Percentiles rank a stretch among this genome's conserved stretches.
Evolutionary conservation across 1,140 invertebrate species (phyloP).

Genomic region (Sinonovacula constricta): DNA sequence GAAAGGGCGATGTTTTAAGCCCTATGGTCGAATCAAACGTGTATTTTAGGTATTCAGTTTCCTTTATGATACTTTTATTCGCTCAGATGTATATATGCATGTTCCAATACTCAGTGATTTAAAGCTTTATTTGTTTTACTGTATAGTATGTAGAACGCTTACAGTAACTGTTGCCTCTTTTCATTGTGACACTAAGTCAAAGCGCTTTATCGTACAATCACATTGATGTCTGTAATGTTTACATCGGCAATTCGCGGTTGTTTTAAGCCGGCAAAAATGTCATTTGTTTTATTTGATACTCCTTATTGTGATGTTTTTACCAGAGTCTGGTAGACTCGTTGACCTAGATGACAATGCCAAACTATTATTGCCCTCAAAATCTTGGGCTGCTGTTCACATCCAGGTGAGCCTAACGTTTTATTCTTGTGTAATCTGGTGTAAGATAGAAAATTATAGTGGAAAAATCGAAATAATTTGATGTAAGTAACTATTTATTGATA

Average conservation of each 20-base stretch:
- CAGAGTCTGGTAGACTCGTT: constrained; percentile 21
- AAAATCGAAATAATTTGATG: background rate
- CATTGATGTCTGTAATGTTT: background rate
- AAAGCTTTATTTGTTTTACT: background rate
- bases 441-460: no score
- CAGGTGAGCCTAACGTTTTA: background rate
- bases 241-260: background rate
- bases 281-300: constrained; percentile 18
- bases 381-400: constrained; percentile 5
- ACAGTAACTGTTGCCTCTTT: no score
- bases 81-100: background rate
- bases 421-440: background rate
- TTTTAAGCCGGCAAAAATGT: constrained; percentile 14
- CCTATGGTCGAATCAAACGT: background rate
- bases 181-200: background rate
- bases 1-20: no score
- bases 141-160: background rate
- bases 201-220: background rate
- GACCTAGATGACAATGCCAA: constrained; percentile 9
- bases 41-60: background rate
- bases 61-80: background rate
- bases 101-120: background rate
- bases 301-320: constrained; percentile 18
- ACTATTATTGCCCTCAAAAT: constrained; percentile 20
- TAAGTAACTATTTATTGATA: constrained; percentile 1